Base-by-base conservation (phyloP, 2,797 vertebrate genomes). In the Bovichtus diacanthus region DNA sequence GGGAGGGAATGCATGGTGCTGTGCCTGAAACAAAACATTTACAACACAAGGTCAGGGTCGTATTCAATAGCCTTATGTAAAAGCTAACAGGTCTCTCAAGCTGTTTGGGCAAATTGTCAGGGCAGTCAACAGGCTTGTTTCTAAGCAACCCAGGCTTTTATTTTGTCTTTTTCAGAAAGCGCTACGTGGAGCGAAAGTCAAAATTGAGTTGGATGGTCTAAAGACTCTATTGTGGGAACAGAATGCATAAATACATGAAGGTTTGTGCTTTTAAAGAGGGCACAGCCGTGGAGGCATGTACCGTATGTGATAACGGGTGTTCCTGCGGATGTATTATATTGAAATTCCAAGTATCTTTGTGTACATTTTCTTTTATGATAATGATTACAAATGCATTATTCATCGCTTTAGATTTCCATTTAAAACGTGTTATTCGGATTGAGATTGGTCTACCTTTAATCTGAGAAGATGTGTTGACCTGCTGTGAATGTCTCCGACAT, bases 91-190 rank as follows among this genome's bases (percentile, higher is more conserved):
- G 70, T 78, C 77, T 83, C 76, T 83, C 55, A 77, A 84, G 78
- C 54, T 78, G 74, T 87, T 82, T 59, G 51, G 64, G 36, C 25
- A 68, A 68, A 74, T 79, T 70, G 59, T 67, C 6, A 2, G 53
- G 56, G 54, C 68, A 69, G 80, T 70, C 70, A 72, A 73, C 34
- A 0, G 51, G 54, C 78, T 84, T 86, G 87, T 90, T 89, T 81
- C 88, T 81, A 86, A 82, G 83, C 86, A 90, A 88, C 82, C 27
- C 16, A 6, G 29, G 19, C 25, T 82, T 83, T 84, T 60, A 75
- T 74, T 72, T 85, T 8, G 2, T 70, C 11, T 75, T 74, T 60
- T 61, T 44, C 16, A 41, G 21, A 69, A 70, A 69, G 0, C 3
- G 13, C 25, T 53, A 9, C 61, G 31, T 27, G 51, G 34, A 76